phyloP scores from a whole-genome alignment of 1,140 invertebrate genomes.

The Trachelipus rathkii region DNA sequence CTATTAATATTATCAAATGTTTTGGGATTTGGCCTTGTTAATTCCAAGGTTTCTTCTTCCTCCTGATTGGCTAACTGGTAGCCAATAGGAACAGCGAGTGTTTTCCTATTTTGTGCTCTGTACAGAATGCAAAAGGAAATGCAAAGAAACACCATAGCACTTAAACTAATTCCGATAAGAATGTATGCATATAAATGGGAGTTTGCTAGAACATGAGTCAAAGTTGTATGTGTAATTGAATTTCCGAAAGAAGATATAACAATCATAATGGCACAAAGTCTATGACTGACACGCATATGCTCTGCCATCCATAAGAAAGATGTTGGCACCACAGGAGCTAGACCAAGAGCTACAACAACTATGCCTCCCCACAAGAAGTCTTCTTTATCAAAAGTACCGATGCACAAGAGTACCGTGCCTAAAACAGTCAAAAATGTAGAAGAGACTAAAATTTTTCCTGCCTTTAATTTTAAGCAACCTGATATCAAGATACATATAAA shows the following conservation, averaged over 20 bases:
- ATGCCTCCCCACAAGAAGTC: conserved; percentile 49
- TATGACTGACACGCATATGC: conserved; percentile 54
- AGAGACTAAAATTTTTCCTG: conserved; percentile 50
- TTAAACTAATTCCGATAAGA: conserved; percentile 31
- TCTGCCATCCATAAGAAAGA: conserved; percentile 54
- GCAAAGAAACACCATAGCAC: conserved; percentile 25
- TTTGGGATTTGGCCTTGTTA: conserved; percentile 31
- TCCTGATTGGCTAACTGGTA: conserved; percentile 48
- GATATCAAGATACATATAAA: conserved; percentile 51
- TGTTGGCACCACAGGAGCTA: conserved; percentile 55
- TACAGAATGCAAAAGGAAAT: conserved; percentile 38
- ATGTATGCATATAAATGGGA: conserved; percentile 35
- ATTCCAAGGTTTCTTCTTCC: conserved; percentile 47
- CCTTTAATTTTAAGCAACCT: conserved; percentile 49
- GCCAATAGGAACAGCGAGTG: conserved; percentile 38
- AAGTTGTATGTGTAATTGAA: conserved; percentile 34
- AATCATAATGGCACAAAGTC: conserved; percentile 54
- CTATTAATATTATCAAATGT: conserved; percentile 8
- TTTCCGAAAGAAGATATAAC: conserved; percentile 54
- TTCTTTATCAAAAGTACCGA: conserved; percentile 48
- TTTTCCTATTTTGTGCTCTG: conserved; percentile 31
- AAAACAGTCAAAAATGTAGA: conserved; percentile 50
- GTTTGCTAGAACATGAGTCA: conserved; percentile 31
- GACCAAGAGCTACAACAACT: conserved; percentile 52
- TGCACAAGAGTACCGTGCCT: conserved; percentile 50